Base-by-base conservation (phyloP, 2,888 invertebrate genomes). In the Criorhina ranunculi region DNA sequence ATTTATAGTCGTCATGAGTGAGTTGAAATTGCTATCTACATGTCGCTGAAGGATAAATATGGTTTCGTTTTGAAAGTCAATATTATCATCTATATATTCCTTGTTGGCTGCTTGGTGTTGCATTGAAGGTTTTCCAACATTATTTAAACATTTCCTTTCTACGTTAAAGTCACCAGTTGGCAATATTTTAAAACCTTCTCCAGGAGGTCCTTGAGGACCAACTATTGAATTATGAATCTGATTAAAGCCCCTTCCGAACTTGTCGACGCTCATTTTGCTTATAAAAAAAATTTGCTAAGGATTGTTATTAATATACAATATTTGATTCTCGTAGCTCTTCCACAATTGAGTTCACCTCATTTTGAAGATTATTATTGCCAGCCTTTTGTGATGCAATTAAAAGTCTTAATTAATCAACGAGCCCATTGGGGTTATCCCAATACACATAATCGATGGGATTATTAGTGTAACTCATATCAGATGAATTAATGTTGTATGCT, bases 371-470 rank as follows among this genome's bases (percentile, higher is more conserved):
- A 24, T 24, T 24, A 4, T 24, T 24, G 4, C 24, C 24, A 24
- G 24, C 24, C 24, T 24, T 24, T 35, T 35, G 35, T 9, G 35
- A 35, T 35, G 35, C 35, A 35, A 35, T 35, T 35, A 35, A 35
- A 35, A 35, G 35, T 9, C 35, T 35, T 35, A 35, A 9, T 35
- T 9, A 9, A 35, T 35, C 9, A 35, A 35, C 8, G 5, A n/a
- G 24, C 11, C 29, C 24, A 49, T 49, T 55, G 11, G 55, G 35
- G 11, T 35, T 15, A 55, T 55, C 55, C 35, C 55, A 55, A 19
- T 55, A 53, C 7, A 53, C 31, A 53, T 49, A 49, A 24, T 49
- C 31, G 8, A 53, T 8, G 11, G 55, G 35, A 15, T 55, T 55
- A 35, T 35, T 35, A 8, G 31, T 35, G 5, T 55, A 46, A 9